These are phyloP conservation scores for Macrophya annulata DNA, from an alignment of 2,888 invertebrate genomes.

Conservation along the genomic window DNA sequence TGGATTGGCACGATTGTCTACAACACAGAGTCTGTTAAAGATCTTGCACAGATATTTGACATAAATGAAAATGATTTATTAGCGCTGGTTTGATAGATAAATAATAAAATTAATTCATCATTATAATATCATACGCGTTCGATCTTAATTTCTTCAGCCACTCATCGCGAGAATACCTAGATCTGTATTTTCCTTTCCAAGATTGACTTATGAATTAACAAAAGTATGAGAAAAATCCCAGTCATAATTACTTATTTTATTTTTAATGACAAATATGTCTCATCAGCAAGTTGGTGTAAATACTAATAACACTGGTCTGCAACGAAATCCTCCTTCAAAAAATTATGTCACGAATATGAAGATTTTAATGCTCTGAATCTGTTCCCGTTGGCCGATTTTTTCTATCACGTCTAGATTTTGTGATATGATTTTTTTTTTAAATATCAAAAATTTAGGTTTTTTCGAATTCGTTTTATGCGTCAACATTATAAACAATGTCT, in stretches of 20 bases:
- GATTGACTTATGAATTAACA: background rate
- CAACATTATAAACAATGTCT: no score
- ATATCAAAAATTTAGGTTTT: no score
- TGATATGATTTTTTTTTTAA: no score
- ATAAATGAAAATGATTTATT: background rate
- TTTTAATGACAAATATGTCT: background rate
- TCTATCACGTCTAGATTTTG: no score
- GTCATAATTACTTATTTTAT: background rate
- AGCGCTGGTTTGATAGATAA: background rate
- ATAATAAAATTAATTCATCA: background rate
- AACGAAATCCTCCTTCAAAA: no score
- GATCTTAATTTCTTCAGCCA: background rate
- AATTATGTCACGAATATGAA: no score
- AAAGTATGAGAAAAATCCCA: background rate
- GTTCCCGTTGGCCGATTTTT: no score
- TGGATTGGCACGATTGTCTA: constrained; percentile 51
- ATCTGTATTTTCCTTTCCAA: background rate
- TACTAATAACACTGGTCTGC: no score
- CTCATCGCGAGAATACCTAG: background rate
- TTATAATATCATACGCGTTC: background rate
- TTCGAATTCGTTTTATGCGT: no score
- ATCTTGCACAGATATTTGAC: background rate
- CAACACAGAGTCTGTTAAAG: constrained; percentile 12
- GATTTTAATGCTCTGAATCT: no score
- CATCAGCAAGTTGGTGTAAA: background rate